Conservation (phyloP, 2,888 invertebrate species). For the Lissocephala sabroskyi region DNA sequence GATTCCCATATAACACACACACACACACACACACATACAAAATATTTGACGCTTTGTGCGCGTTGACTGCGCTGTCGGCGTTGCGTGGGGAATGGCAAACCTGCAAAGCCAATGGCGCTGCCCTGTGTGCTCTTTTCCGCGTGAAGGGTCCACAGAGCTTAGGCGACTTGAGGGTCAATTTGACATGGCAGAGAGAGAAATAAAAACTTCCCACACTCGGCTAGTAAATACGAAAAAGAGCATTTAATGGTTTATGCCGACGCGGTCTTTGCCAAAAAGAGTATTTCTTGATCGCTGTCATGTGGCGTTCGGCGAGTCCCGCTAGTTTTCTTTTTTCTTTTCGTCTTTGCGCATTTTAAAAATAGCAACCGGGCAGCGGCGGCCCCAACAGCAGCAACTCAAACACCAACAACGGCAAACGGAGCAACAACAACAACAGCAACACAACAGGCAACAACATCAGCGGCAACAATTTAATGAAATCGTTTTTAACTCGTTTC, state of each 20-base stretch:
- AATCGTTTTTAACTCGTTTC: constrained; percentile 64
- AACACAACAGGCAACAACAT: constrained; percentile 5
- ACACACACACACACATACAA: neutral
- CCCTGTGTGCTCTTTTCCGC: neutral
- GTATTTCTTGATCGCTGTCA: constrained; percentile 27
- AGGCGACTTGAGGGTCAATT: no score
- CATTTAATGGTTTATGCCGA: no score
- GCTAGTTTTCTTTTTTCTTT: constrained; percentile 23
- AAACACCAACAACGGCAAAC: constrained; percentile 28
- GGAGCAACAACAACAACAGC: constrained; percentile 14
- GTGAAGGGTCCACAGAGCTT: no score
- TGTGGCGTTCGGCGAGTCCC: no score
- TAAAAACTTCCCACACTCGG: no score
- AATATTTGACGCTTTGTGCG: no score
- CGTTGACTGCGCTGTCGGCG: neutral
- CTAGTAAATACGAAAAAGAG: no score
- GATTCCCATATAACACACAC: no score
- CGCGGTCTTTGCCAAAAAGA: no score
- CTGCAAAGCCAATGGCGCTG: constrained; percentile 10
- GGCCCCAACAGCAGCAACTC: constrained; percentile 11
- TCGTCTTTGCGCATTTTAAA: constrained; percentile 48
- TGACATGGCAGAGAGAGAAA: no score
- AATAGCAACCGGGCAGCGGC: constrained; percentile 40
- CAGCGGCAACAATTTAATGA: constrained; percentile 53
- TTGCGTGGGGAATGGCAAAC: constrained; percentile 9